A percentile compares a stretch with the other conserved stretches of the same genome.
Evolutionary conservation across 1,140 invertebrate species (phyloP).

Genomic region (Aphis gossypii): DNA sequence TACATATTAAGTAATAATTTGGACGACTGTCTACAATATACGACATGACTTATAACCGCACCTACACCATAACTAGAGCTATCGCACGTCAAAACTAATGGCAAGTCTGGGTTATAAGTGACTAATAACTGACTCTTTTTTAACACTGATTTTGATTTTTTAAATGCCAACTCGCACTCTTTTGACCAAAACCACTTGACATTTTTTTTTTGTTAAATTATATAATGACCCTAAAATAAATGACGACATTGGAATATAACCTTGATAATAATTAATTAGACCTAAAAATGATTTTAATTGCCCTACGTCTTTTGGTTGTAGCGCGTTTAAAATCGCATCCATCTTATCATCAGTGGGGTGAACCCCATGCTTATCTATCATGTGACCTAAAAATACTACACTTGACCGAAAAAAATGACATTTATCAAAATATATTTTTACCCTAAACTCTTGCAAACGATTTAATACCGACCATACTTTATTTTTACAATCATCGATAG

Average conservation of each 20-base stretch:
- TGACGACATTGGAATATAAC: conserved; percentile 62
- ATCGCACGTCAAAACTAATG: conserved; percentile 66
- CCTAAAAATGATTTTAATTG: conserved; percentile 63
- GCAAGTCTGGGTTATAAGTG: conserved; percentile 63
- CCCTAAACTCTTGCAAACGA: background rate
- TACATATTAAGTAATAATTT: too few species aligned
- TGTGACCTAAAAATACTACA: conserved; percentile 41
- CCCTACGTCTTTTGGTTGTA: conserved; percentile 62
- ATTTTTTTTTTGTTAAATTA: conserved; percentile 60
- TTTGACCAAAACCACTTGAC: conserved; percentile 56
- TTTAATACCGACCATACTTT: conserved; percentile 5
- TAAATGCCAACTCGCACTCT: conserved; percentile 61
- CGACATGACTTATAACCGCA: conserved; percentile 65
- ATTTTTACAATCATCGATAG: background rate
- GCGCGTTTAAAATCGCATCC: conserved; percentile 62
- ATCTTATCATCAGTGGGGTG: conserved; percentile 61
- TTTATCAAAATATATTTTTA: conserved; percentile 46
- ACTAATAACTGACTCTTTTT: conserved; percentile 59
- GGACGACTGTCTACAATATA: too few species aligned
- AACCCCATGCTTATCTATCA: background rate
- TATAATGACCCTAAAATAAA: conserved; percentile 60
- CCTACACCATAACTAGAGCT: conserved; percentile 66
- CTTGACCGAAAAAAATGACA: conserved; percentile 29
- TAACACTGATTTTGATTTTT: conserved; percentile 61
- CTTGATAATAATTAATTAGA: conserved; percentile 63